Evolutionary conservation across 2,113 vertebrate species (phyloP).

Genomic region (Prionailurus viverrinus): DNA sequence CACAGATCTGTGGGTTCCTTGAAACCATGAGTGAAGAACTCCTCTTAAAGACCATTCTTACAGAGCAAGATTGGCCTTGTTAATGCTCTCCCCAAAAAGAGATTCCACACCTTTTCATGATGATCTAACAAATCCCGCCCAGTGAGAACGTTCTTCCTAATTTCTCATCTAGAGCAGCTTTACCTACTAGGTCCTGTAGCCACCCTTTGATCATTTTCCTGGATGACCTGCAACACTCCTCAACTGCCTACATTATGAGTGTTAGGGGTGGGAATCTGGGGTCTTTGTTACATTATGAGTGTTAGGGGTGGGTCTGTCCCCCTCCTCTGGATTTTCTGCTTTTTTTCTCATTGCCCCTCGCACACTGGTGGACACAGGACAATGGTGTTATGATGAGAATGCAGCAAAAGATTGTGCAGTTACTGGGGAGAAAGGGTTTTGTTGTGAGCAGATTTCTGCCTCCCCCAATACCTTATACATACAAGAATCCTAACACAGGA

Average conservation of each 20-base stretch:
- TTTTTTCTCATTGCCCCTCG: background rate
- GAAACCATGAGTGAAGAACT: background rate
- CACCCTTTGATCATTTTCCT: background rate
- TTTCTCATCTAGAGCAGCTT: background rate
- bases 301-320: background rate
- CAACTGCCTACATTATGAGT: background rate
- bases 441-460: background rate
- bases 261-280: background rate
- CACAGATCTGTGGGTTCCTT: background rate
- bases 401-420: background rate
- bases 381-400: background rate
- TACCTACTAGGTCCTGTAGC: background rate
- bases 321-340: background rate
- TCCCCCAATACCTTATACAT: background rate
- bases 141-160: background rate
- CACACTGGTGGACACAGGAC: background rate
- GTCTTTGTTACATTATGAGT: background rate
- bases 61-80: background rate
- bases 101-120: background rate
- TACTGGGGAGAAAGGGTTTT: slow-evolving; percentile 1
- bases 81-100: background rate
- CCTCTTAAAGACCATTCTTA: background rate
- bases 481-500: background rate
- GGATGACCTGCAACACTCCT: background rate
- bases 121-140: background rate